These are phyloP conservation scores for Scaptodrosophila lebanonensis DNA, from an alignment of 1,140 invertebrate genomes.

Conservation along the genomic window DNA sequence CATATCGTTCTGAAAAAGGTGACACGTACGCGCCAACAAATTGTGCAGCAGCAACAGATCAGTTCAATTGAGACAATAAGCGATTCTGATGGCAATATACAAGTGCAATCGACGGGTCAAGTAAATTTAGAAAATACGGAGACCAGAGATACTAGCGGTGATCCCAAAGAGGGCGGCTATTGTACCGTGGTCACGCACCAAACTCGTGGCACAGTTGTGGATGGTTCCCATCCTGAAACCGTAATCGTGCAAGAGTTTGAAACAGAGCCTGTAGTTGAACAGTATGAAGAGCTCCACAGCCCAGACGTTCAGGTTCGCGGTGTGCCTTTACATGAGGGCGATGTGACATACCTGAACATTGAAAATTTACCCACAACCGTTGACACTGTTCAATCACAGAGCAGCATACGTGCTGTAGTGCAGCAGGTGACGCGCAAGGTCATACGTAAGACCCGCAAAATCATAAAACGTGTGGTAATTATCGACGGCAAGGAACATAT, in stretches of 20 bases:
- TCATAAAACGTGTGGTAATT: constrained; percentile 85
- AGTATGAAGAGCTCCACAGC: constrained; percentile 45
- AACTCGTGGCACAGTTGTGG: constrained; percentile 62
- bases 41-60: constrained; percentile 73
- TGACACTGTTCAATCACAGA: constrained; percentile 37
- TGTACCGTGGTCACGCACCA: constrained; percentile 59
- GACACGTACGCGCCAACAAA: constrained; percentile 78
- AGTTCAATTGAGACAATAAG: constrained; percentile 81
- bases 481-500: constrained; percentile 90
- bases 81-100: constrained; percentile 80
- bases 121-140: constrained; percentile 65
- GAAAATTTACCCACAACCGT: constrained; percentile 43
- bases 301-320: constrained; percentile 63
- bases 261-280: constrained; percentile 77
- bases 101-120: constrained; percentile 65
- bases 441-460: constrained; percentile 85
- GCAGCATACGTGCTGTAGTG: constrained; percentile 82
- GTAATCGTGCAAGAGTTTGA: constrained; percentile 79
- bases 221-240: constrained; percentile 79
- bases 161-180: constrained; percentile 46
- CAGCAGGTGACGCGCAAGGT: constrained; percentile 87
- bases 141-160: constrained; percentile 43
- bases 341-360: constrained; percentile 60
- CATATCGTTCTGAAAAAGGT: constrained; percentile 87
- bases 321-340: constrained; percentile 68